Conservation (phyloP, 2,888 invertebrate genomes). For the Apamea sordens region DNA sequence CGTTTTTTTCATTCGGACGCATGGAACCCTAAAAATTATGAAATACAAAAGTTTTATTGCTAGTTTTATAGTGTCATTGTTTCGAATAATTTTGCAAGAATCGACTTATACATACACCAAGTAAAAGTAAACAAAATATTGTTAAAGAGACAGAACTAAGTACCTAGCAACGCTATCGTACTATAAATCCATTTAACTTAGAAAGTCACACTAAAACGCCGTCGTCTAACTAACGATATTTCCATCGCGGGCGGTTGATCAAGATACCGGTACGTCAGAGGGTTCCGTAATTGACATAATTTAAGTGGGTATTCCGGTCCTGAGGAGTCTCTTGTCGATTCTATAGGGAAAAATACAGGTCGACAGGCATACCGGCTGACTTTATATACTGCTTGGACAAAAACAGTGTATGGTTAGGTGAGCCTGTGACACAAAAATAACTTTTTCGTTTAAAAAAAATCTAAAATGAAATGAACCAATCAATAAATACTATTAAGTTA, state of each 20-base stretch:
- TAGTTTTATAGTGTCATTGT: neutral
- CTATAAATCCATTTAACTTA: constrained; percentile 24
- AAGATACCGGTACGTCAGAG: constrained; percentile 21
- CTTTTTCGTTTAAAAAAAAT: no score
- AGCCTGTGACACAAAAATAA: no score
- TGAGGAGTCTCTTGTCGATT: neutral
- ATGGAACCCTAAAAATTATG: neutral
- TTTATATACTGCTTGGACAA: neutral
- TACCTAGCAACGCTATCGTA: neutral
- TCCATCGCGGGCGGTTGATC: constrained; percentile 38
- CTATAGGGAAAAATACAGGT: neutral
- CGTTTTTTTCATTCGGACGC: neutral
- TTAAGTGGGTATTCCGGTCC: constrained; percentile 36
- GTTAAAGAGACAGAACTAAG: neutral
- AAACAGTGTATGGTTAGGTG: no score
- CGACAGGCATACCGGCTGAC: neutral
- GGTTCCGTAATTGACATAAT: constrained; percentile 49
- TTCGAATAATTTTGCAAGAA: neutral
- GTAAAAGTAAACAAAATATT: neutral
- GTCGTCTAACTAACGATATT: constrained; percentile 30
- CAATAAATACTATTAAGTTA: no score
- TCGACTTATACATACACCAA: neutral
- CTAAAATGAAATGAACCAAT: no score
- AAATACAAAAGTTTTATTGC: neutral
- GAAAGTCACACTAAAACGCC: constrained; percentile 19